Conservation (phyloP, 2,797 vertebrate species). For the Tenualosa thibaudeaui region DNA sequence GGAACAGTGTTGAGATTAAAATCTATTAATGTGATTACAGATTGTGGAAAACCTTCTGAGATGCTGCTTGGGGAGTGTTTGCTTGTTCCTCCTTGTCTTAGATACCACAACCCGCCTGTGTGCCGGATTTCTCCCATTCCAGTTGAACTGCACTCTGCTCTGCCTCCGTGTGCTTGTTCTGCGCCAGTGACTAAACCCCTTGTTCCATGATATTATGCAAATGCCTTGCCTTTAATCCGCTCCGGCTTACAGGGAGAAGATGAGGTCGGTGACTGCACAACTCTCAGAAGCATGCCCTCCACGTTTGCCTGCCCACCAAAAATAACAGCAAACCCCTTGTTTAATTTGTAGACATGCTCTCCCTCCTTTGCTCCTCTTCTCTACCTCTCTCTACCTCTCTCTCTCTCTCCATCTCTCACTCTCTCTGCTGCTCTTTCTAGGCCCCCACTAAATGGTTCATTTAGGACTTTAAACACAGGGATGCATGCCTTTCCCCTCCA, state of each 20-base stretch:
- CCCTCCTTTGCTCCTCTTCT: background rate
- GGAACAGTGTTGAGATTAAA: background rate
- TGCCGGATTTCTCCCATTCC: background rate
- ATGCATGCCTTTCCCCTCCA: background rate
- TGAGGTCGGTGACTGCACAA: background rate
- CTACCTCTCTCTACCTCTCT: background rate
- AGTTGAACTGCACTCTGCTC: background rate
- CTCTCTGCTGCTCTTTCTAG: background rate
- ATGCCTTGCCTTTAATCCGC: conserved; percentile 17
- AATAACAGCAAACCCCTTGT: background rate
- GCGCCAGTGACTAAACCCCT: conserved; percentile 5
- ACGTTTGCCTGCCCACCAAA: conserved; percentile 3
- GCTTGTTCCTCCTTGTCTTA: background rate
- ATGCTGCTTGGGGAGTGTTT: conserved; percentile 7
- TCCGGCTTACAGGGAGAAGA: conserved; percentile 19
- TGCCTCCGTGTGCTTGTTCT: background rate
- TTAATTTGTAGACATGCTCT: background rate
- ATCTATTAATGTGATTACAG: conserved; percentile 26
- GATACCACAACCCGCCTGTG: background rate
- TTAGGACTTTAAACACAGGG: conserved; percentile 37
- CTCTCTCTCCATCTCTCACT: background rate
- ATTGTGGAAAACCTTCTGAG: background rate
- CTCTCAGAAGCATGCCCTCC: background rate
- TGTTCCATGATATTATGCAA: conserved; percentile 24
- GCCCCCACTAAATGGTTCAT: conserved; percentile 29